phyloP scores from a whole-genome alignment of 2,113 vertebrate genomes.

The Athene cunicularia region DNA sequence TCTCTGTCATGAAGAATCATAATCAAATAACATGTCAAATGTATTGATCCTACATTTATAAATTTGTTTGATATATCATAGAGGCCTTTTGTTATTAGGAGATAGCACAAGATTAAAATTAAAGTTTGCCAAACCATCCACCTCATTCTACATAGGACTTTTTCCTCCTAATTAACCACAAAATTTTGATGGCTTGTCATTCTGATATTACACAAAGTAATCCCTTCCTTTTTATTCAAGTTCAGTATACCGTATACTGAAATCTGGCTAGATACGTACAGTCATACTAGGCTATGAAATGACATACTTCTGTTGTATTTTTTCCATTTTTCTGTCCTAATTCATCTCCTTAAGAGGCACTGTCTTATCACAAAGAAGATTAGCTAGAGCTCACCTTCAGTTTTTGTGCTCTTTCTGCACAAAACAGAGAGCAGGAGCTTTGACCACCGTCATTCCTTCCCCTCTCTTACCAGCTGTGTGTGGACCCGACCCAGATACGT shows the following conservation, averaged over 20 bases:
- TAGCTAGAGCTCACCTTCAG: not conserved
- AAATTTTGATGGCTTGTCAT: constrained; percentile 72
- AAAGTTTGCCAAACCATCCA: constrained; percentile 70
- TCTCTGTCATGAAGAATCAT: constrained; percentile 78
- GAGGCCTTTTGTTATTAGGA: constrained; percentile 71
- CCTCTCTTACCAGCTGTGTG: not conserved
- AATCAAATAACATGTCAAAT: constrained; percentile 83
- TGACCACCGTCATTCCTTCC: not conserved
- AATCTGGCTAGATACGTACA: constrained; percentile 27
- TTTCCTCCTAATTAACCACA: constrained; percentile 66
- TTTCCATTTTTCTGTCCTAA: constrained; percentile 21
- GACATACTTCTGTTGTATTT: not conserved
- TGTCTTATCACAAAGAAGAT: not conserved
- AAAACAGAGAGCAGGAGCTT: not conserved
- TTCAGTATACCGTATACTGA: not conserved
- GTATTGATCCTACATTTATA: constrained; percentile 81
- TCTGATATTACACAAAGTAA: constrained; percentile 50
- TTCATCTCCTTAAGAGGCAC: constrained; percentile 11
- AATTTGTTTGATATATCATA: constrained; percentile 69
- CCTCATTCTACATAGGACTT: constrained; percentile 39
- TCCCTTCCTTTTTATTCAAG: constrained; percentile 41
- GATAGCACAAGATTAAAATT: constrained; percentile 73
- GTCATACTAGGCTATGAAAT: constrained; percentile 39
- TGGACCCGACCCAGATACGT: accelerated
- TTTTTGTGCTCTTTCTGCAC: not conserved